Percentiles rank a stretch among this genome's conserved stretches.
These are phyloP conservation scores for Malthinus seriepunctatus DNA, from an alignment of 2,888 invertebrate species.

Conservation along the genomic window DNA sequence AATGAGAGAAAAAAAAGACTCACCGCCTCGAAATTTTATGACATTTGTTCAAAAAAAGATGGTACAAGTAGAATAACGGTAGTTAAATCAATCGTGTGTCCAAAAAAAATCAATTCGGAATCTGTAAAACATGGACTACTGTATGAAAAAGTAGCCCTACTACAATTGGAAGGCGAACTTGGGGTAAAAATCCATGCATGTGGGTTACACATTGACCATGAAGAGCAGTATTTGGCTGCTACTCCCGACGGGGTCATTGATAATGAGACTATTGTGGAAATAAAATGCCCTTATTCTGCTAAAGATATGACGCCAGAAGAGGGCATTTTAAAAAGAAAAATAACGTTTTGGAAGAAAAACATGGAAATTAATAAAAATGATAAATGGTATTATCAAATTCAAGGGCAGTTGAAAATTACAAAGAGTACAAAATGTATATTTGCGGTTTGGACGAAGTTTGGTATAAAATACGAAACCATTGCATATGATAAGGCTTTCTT, in stretches of 20 bases:
- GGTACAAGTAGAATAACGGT: background rate
- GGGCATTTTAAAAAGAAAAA: background rate
- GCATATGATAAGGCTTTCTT: background rate
- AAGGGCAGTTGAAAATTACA: constrained; percentile 1
- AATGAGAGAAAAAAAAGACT: background rate
- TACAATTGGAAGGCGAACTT: too few relatives aligned
- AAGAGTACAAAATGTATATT: background rate
- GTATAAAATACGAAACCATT: constrained; percentile 1
- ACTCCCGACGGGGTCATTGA: background rate
- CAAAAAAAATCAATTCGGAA: background rate
- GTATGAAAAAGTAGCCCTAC: too few relatives aligned
- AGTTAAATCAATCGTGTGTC: background rate
- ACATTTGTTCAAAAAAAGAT: background rate
- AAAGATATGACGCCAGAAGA: constrained; percentile 1
- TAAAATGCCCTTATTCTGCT: background rate
- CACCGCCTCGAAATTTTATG: background rate
- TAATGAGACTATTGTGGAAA: background rate
- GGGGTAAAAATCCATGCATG: too few relatives aligned
- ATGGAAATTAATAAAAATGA: background rate
- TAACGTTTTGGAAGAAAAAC: background rate
- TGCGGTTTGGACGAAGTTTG: constrained; percentile 2
- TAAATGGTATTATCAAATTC: constrained; percentile 9
- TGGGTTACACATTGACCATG: too few relatives aligned
- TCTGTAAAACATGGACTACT: background rate
- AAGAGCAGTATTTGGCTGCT: too few relatives aligned